These are phyloP conservation scores for Lottia gigantea DNA, from an alignment of 2,888 invertebrate species.

Conservation along the genomic window DNA sequence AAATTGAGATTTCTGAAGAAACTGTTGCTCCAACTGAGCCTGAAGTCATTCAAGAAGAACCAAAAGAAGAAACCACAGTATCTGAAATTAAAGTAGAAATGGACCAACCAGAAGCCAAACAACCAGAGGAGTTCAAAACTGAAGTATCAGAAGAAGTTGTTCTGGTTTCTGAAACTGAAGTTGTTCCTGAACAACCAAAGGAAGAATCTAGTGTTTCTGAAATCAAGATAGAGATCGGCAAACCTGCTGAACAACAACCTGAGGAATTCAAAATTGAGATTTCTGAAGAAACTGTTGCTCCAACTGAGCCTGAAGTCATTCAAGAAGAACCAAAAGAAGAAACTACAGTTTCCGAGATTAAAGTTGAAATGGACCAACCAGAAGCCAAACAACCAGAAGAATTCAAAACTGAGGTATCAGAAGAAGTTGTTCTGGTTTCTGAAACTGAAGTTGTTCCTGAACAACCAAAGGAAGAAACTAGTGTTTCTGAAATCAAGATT, in stretches of 20 bases:
- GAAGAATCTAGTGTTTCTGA: constrained; percentile 32
- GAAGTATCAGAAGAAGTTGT: constrained; percentile 23
- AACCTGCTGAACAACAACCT: constrained; percentile 27
- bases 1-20: constrained; percentile 35
- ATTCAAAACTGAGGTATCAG: constrained; percentile 23
- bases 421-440: constrained; percentile 30
- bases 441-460: constrained; percentile 20
- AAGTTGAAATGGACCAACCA: constrained; percentile 27
- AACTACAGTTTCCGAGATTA: constrained; percentile 28
- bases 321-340: constrained; percentile 18
- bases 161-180: constrained; percentile 22
- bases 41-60: constrained; percentile 17
- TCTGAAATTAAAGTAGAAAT: constrained; percentile 27
- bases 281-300: constrained; percentile 18
- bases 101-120: constrained; percentile 25
- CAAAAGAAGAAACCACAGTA: constrained; percentile 25
- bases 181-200: not conserved
- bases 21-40: constrained; percentile 24
- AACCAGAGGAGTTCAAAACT: constrained; percentile 20
- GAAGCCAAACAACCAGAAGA: constrained; percentile 26
- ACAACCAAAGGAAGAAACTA: constrained; percentile 24
- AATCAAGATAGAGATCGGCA: constrained; percentile 22
- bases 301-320: not conserved
- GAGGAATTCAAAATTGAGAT: constrained; percentile 28
- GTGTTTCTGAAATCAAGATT: constrained; percentile 29